Base-by-base conservation (phyloP, 2,888 invertebrate species). In the Mellilla xanthometata region DNA sequence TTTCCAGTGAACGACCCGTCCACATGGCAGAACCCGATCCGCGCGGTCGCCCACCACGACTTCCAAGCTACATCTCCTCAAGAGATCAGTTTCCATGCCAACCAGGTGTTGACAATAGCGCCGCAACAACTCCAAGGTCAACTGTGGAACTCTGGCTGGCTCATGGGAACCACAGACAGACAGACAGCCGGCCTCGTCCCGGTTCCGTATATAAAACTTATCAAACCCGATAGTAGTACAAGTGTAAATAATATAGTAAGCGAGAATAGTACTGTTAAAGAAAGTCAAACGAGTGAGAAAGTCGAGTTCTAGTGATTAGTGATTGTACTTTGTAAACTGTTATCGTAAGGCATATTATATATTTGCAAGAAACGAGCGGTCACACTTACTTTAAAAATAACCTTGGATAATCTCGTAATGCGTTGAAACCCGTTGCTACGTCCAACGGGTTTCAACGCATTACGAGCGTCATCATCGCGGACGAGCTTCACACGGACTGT, bases 61-160 rank as follows among this genome's bases (percentile, higher is more conserved):
- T 98, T 97, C 81, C 89, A 91, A 40, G 94, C 94, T 0, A 90
- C 92, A 1, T 91, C 91, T 8, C 91, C 92, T 0, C 93, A 94
- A 50, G 99, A 99, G 79, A 75, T 99, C 19, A 93, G 93, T 52
- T 91, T 99, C 67, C 87, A 90, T 54, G 90, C 92, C 39, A 96
- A 96, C 53, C 96, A 97, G 66, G 91, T 92, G 23, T 80, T 99
- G 3, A 90, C 93, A 42, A 83, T 99, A 6, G 98, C 98, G 0
- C 98, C 98, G 0, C 91, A 93, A 69, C 93, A 94, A 55, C 87
- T 96, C 12, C 98, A 99, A 80, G 93, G 93, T 60, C 65, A 90
- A 7, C 76, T 94, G 2, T 91, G 92, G 68, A 93, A 92, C 71
- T 90, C 93, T 0, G 94, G 94, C 2, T 95, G 94, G 94, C 90